phyloP scores from a whole-genome alignment of 2,797 vertebrate species.

The Argya squamiceps region DNA sequence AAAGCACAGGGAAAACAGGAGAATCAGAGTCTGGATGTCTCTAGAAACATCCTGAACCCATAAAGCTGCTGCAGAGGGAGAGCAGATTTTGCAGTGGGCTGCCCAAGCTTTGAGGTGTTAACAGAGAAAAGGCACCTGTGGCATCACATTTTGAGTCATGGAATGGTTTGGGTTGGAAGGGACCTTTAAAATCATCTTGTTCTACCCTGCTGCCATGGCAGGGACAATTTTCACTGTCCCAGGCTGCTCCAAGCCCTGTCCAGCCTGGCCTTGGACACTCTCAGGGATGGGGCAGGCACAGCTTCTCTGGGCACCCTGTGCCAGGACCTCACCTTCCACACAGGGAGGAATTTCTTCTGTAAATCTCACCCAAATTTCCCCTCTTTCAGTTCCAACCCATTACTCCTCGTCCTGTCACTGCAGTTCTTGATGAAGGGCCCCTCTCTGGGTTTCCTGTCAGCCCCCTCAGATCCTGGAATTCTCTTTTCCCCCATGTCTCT shows the following conservation, averaged over 20 bases:
- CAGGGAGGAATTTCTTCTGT: not conserved
- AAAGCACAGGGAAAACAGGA: not conserved
- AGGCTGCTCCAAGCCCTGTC: not conserved
- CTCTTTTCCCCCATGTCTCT: not conserved
- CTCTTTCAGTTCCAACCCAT: not conserved
- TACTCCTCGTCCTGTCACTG: not conserved
- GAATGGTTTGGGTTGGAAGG: not conserved
- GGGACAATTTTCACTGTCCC: not conserved
- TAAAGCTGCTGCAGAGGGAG: not conserved
- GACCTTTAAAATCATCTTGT: not conserved
- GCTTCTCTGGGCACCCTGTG: not conserved
- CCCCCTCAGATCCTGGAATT: not conserved
- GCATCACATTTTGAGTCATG: not conserved
- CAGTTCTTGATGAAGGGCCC: not conserved
- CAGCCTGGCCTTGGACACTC: not conserved
- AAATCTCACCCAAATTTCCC: not conserved
- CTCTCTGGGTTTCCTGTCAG: not conserved
- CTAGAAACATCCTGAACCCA: not conserved
- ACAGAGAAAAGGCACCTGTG: not conserved
- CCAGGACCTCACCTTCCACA: not conserved
- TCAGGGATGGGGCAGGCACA: not conserved
- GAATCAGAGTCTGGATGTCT: fast-evolving
- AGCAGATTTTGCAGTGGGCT: fast-evolving
- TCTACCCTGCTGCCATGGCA: not conserved
- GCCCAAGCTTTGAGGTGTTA: not conserved